These are phyloP conservation scores for Leistus spinibarbis DNA, from an alignment of 2,888 invertebrate species.

Conservation along the genomic window DNA sequence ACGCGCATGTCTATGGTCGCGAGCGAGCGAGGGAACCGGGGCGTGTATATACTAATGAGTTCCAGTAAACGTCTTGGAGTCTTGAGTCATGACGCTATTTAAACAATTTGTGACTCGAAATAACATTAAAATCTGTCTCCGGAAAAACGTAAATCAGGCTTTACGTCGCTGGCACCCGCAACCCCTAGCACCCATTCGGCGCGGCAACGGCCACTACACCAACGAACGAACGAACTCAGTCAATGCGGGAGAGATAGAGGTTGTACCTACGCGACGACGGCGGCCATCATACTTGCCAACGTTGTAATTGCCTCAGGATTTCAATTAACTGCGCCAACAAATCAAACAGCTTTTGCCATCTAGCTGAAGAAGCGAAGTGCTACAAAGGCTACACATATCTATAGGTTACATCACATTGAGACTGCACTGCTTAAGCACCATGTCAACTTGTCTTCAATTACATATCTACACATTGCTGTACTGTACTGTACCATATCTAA, in stretches of 20 bases:
- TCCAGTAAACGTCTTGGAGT: conserved; percentile 58
- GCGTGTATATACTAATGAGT: conserved; percentile 56
- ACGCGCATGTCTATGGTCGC: conserved; percentile 42
- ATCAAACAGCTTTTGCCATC: conserved; percentile 58
- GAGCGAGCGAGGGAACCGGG: conserved; percentile 16
- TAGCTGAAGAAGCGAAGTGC: conserved; percentile 1
- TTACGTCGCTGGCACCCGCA: conserved; percentile 50
- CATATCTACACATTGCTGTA: no score
- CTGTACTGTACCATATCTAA: no score
- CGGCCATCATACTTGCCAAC: conserved; percentile 48
- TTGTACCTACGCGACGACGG: conserved; percentile 41
- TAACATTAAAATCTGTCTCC: conserved; percentile 61
- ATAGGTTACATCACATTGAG: conserved; percentile 46
- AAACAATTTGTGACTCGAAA: conserved; percentile 63
- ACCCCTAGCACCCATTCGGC: conserved; percentile 43
- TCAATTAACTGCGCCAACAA: conserved; percentile 62
- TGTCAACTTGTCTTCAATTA: no score
- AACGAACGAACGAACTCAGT: conserved; percentile 41
- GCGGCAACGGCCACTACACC: conserved; percentile 39
- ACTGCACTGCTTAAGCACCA: conserved; percentile 40
- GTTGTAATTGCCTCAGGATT: conserved; percentile 60
- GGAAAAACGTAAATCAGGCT: conserved; percentile 60
- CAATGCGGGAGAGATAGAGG: conserved; percentile 43
- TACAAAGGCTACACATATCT: conserved; percentile 4
- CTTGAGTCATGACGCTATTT: conserved; percentile 62